phyloP scores from a whole-genome alignment of 2,888 invertebrate species.

The Hipparchia semele region DNA sequence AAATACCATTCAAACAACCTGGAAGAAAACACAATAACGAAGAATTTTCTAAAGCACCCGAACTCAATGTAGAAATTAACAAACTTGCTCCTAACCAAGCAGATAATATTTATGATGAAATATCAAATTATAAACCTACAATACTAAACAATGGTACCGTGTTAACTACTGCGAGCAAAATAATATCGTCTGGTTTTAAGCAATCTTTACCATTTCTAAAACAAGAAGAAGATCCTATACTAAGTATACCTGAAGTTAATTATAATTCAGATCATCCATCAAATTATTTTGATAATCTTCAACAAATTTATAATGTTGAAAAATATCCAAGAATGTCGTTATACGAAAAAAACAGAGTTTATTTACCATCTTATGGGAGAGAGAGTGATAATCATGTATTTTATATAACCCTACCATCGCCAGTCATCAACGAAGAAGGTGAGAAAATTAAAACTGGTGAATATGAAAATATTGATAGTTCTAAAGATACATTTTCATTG shows the following conservation, averaged over 20 bases:
- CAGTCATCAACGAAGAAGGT: neutral
- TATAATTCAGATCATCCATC: neutral
- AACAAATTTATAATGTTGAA: neutral
- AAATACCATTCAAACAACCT: slow-evolving; percentile 57
- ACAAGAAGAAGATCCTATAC: neutral
- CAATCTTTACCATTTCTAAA: slow-evolving; percentile 5
- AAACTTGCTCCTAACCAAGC: slow-evolving; percentile 38
- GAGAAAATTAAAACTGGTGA: too few relatives aligned
- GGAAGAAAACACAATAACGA: slow-evolving; percentile 43
- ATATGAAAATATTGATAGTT: neutral
- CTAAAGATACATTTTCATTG: neutral
- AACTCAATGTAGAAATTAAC: slow-evolving; percentile 44
- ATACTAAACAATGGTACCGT: slow-evolving; percentile 32
- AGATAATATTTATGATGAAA: slow-evolving; percentile 24
- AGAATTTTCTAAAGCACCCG: neutral
- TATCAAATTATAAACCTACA: slow-evolving; percentile 8
- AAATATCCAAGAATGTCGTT: neutral
- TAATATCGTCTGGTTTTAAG: neutral
- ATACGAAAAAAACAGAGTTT: neutral
- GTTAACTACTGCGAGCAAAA: slow-evolving; percentile 20
- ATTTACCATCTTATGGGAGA: neutral
- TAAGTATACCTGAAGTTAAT: neutral
- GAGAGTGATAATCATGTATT: neutral
- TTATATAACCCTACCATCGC: neutral
- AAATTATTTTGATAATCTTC: neutral